These are phyloP conservation scores for Nebria brevicollis DNA, from an alignment of 2,888 invertebrate species.

Conservation along the genomic window DNA sequence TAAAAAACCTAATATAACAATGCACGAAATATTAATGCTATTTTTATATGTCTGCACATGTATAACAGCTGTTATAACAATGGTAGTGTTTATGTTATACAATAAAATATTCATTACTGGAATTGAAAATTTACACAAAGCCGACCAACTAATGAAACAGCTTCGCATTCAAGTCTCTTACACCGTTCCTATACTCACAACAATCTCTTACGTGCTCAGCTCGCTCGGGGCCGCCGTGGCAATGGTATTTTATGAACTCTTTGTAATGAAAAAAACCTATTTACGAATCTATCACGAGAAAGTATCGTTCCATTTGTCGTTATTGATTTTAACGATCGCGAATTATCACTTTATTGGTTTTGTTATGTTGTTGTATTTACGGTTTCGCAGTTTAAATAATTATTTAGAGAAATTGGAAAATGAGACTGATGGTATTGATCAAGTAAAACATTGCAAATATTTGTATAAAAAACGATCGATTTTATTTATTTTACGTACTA, in stretches of 20 bases:
- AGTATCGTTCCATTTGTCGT: constrained; percentile 53
- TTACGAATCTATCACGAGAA: constrained; percentile 55
- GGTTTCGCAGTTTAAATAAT: constrained; percentile 26
- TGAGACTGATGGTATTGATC: constrained; percentile 9
- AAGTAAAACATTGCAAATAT: constrained; percentile 12
- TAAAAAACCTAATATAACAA: constrained; percentile 34
- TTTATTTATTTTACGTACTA: constrained; percentile 20
- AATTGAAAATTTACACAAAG: constrained; percentile 27
- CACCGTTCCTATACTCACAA: constrained; percentile 2
- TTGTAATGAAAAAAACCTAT: constrained; percentile 40
- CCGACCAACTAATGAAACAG: constrained; percentile 39
- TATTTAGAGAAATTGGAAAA: constrained; percentile 34
- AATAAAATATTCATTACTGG: constrained; percentile 21
- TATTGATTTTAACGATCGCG: constrained; percentile 42
- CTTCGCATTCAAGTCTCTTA: constrained; percentile 27
- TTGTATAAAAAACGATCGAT: constrained; percentile 33
- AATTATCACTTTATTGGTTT: constrained; percentile 34
- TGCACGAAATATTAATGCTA: constrained; percentile 34
- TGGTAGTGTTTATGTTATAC: constrained; percentile 18
- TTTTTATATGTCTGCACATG: constrained; percentile 22
- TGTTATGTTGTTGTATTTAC: constrained; percentile 22
- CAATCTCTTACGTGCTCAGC: background rate
- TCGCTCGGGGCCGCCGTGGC: background rate
- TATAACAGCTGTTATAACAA: constrained; percentile 22
- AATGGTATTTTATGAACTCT: constrained; percentile 23